A percentile compares a stretch with the other conserved stretches of the same genome.
These are phyloP conservation scores for Agrochola macilenta DNA, from an alignment of 2,888 invertebrate genomes.

Conservation along the genomic window DNA sequence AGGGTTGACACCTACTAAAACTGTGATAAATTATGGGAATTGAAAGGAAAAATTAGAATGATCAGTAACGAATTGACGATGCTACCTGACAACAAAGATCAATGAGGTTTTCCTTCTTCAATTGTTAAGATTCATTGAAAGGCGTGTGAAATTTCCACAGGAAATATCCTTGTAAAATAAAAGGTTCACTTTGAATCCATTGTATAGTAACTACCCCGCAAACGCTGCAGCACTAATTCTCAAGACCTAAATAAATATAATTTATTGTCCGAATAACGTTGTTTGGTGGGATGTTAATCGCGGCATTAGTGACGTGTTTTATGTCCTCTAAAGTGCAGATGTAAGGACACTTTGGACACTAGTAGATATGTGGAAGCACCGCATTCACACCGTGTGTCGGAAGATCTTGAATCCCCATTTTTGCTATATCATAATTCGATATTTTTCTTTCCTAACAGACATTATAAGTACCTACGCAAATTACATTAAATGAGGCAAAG, in stretches of 20 bases:
- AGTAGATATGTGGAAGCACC: not conserved
- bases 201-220: not conserved
- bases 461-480: not conserved
- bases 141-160: conserved; percentile 17
- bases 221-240: not conserved
- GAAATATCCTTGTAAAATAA: conserved; percentile 20
- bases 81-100: conserved; percentile 9
- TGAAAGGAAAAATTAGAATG: not conserved
- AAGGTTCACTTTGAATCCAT: conserved; percentile 1
- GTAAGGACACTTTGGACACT: not conserved
- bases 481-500: not conserved
- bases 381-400: not conserved
- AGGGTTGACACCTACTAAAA: not conserved
- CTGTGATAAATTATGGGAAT: not conserved
- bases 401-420: not conserved
- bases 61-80: not conserved
- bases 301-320: not conserved
- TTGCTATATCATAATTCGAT: not conserved
- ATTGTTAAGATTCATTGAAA: conserved; percentile 51
- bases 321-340: not conserved
- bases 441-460: not conserved
- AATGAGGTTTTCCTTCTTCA: conserved; percentile 30
- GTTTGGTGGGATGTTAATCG: not conserved
- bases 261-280: too few species aligned
- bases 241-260: too few species aligned